phyloP scores from a whole-genome alignment of 2,113 vertebrate genomes.

The Shinisaurus crocodilurus region DNA sequence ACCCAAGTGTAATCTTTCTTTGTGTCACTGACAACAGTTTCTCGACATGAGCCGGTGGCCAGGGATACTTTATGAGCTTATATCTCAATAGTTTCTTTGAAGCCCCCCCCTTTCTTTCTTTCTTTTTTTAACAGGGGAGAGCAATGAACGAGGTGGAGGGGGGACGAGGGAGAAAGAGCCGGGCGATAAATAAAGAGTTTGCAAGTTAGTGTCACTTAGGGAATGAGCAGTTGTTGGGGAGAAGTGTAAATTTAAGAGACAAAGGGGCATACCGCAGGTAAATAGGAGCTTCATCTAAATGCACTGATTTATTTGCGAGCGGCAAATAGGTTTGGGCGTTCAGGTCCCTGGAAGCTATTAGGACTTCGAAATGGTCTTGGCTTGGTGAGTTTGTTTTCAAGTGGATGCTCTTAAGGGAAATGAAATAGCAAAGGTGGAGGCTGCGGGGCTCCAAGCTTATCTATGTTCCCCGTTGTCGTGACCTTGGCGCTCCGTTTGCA shows the following conservation, averaged over 20 bases:
- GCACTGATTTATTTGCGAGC: slow-evolving; percentile 30
- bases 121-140: slow-evolving; percentile 30
- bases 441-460: neutral
- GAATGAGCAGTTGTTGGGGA: slow-evolving; percentile 45
- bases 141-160: neutral
- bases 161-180: neutral
- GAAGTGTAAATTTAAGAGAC: slow-evolving; percentile 33
- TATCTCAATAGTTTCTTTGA: slow-evolving; percentile 31
- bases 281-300: slow-evolving; percentile 48
- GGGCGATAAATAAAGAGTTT: slow-evolving; percentile 43
- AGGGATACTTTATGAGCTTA: slow-evolving; percentile 41
- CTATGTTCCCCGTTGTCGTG: neutral
- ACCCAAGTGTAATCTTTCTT: slow-evolving; percentile 23
- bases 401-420: neutral
- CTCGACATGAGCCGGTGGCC: slow-evolving; percentile 34
- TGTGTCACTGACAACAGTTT: neutral
- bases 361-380: neutral
- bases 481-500: neutral
- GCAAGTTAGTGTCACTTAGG: slow-evolving; percentile 23
- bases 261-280: slow-evolving; percentile 27
- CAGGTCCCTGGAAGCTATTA: slow-evolving; percentile 8
- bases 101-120: too few species aligned
- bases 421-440: neutral
- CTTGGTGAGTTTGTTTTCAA: slow-evolving; percentile 7
- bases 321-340: slow-evolving; percentile 31